These are phyloP conservation scores for Antechinus flavipes DNA, from an alignment of 2,113 vertebrate species.

Conservation along the genomic window DNA sequence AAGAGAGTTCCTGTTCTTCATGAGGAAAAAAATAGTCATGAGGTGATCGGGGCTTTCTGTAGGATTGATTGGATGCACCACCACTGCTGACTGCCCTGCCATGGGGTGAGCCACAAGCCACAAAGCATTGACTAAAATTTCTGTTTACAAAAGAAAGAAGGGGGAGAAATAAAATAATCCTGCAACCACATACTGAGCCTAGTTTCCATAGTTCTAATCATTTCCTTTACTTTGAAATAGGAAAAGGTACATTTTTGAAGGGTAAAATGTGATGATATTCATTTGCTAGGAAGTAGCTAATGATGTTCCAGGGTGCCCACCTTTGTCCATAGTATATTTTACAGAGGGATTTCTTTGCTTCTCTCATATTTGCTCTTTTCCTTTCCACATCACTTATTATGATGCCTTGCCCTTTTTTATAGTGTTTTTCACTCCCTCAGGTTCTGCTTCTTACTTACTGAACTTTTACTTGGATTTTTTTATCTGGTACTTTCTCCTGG, in stretches of 20 bases:
- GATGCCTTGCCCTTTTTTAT: neutral
- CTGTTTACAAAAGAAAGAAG: conserved; percentile 17
- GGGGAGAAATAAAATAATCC: neutral
- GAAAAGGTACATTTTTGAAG: neutral
- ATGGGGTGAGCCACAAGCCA: conserved; percentile 60
- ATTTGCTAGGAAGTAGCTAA: neutral
- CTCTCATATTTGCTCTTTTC: neutral
- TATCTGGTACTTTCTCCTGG: neutral
- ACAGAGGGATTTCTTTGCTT: neutral
- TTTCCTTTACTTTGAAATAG: neutral
- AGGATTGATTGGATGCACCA: conserved; percentile 18
- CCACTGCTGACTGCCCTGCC: neutral
- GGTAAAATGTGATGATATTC: neutral
- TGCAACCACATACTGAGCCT: neutral
- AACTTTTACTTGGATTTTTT: neutral
- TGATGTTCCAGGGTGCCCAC: neutral
- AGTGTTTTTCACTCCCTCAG: neutral
- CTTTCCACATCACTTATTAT: neutral
- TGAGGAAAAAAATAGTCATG: conserved; percentile 10
- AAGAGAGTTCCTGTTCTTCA: conserved; percentile 39
- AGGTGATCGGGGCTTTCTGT: conserved; percentile 22
- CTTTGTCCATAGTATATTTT: neutral
- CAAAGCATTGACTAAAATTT: conserved; percentile 57
- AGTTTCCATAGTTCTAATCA: neutral
- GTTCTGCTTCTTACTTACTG: neutral